Conservation (phyloP, 1,140 invertebrate genomes). For the Anagrus nilaparvatae region DNA sequence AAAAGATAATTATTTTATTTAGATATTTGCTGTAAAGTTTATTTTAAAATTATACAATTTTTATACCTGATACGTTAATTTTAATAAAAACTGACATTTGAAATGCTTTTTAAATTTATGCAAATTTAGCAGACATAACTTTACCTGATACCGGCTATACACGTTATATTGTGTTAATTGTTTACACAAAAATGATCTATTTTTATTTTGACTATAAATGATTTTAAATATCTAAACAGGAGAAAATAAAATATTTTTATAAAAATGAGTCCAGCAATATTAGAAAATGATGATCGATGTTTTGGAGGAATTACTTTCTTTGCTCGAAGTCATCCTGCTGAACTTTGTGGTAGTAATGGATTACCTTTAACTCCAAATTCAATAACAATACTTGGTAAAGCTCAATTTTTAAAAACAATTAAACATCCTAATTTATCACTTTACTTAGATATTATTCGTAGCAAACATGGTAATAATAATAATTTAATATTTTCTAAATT, state of each 20-base stretch:
- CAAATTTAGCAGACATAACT: no score
- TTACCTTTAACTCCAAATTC: conserved; percentile 92
- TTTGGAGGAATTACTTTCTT: conserved; percentile 85
- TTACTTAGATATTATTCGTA: conserved; percentile 84
- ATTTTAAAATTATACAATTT: no score
- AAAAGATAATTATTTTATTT: no score
- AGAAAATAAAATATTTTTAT: background rate
- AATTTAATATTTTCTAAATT: conserved; percentile 18
- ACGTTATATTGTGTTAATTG: no score
- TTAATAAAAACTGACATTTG: no score
- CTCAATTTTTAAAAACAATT: conserved; percentile 73
- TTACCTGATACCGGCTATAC: no score
- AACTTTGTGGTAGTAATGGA: conserved; percentile 91
- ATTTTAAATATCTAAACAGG: no score
- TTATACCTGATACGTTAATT: no score
- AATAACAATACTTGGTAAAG: conserved; percentile 82
- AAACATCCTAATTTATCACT: conserved; percentile 72
- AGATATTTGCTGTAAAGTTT: no score
- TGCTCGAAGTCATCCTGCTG: conserved; percentile 78
- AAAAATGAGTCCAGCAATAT: conserved; percentile 36
- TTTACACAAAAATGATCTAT: no score
- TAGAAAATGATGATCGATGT: conserved; percentile 40
- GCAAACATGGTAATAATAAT: conserved; percentile 74
- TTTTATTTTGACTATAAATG: no score
- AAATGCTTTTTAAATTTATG: no score